Base-by-base conservation (phyloP, 1,140 invertebrate genomes). In the Tachypleus tridentatus region DNA sequence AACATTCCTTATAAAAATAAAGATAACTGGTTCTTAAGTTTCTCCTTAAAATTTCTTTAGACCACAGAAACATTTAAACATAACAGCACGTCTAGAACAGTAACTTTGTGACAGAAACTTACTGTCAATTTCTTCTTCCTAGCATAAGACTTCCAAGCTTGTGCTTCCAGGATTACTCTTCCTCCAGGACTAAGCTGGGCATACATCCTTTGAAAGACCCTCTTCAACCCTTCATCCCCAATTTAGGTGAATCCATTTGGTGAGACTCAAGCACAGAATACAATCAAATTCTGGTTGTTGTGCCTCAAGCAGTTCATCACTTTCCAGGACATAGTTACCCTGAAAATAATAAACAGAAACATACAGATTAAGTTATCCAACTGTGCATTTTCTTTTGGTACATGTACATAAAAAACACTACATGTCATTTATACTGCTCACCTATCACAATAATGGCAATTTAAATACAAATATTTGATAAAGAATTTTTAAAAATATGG, bases 161-260 rank as follows among this genome's bases (percentile, higher is more conserved):
- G 97, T 0, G 95, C 86, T 76, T 99, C 97, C 0, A 99, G 76
- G 60, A 99, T 85, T 0, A 99, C 80, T 69, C 86, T 86, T 3
- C 97, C 97, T 3, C 93, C 94, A 0, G 93, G 92, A 60, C 86
- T 82, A n/a, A 99, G 79, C 72, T 98, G 93, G 7, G 85, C 82
- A 74, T 87, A 94, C 80, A 96, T 93, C 8, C 94, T 81, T 68
- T 87, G 86, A 75, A 99, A 99, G 58, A 91, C 85, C 67, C 90
- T 81, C 77, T 96, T 97, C n/a, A 99, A 75, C 4, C 96, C 97
- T 10, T 82, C 83, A 77, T 99, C 97, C 5, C 82, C 88, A 95
- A 78, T 99, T 98, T 8, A 99, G 80, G 76, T 99, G 97, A 70
- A 99, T 85, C 96, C 96, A 99, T 78, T 99, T 99, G 3, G 94